phyloP scores from a whole-genome alignment of 1,140 invertebrate genomes.

The Nylanderia fulva region DNA sequence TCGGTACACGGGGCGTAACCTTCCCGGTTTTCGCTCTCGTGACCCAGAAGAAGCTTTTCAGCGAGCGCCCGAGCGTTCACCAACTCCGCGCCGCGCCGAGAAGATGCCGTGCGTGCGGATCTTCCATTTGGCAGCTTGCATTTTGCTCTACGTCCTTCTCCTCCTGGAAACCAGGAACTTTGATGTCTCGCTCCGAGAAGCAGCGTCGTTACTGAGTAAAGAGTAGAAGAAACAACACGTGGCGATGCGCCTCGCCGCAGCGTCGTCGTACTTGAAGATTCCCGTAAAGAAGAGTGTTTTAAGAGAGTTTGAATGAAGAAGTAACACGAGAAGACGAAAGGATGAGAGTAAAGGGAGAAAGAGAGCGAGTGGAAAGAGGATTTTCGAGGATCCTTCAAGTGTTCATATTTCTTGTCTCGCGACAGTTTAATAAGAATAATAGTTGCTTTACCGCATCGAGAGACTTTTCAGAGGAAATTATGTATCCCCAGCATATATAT shows the following conservation, averaged over 20 bases:
- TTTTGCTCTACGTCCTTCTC: slow-evolving; percentile 1
- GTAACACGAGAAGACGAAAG: slow-evolving; percentile 11
- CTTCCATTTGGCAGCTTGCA: slow-evolving; percentile 54
- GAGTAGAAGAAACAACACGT: slow-evolving; percentile 19
- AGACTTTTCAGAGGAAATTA: neutral
- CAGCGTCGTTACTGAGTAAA: slow-evolving; percentile 44
- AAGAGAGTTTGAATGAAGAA: slow-evolving; percentile 54
- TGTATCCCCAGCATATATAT: too few species aligned
- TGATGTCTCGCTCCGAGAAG: slow-evolving; percentile 51
- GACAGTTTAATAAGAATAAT: slow-evolving; percentile 38
- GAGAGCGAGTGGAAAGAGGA: slow-evolving; percentile 5
- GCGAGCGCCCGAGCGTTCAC: slow-evolving; percentile 30
- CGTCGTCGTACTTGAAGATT: neutral
- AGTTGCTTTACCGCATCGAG: neutral
- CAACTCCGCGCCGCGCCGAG: too few species aligned
- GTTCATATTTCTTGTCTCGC: slow-evolving; percentile 40
- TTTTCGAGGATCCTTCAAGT: slow-evolving; percentile 15
- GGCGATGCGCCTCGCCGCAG: neutral
- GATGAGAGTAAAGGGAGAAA: neutral
- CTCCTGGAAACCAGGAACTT: slow-evolving; percentile 32
- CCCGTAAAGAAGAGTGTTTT: slow-evolving; percentile 41
- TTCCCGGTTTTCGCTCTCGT: neutral
- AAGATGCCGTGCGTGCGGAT: slow-evolving; percentile 51
- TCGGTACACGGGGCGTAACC: slow-evolving; percentile 5
- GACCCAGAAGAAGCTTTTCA: slow-evolving; percentile 46